phyloP scores from a whole-genome alignment of 2,113 vertebrate genomes.

The Acrocephalus kingi region DNA sequence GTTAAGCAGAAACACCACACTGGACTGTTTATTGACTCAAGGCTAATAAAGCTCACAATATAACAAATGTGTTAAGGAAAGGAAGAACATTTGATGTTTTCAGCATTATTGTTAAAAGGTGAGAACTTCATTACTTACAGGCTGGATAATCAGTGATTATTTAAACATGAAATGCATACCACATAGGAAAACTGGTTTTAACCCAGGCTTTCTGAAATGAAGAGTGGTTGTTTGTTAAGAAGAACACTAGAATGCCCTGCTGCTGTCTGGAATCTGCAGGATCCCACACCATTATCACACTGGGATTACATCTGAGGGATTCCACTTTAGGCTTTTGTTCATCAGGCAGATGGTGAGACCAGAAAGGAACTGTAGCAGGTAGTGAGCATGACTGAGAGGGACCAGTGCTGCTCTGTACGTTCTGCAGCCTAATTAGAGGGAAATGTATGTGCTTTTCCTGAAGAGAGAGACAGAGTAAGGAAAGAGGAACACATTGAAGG shows the following conservation, averaged over 20 bases:
- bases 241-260: background rate
- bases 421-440: constrained; percentile 73
- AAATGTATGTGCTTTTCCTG: constrained; percentile 71
- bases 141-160: background rate
- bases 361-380: constrained; percentile 54
- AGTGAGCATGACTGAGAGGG: constrained; percentile 44
- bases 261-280: background rate
- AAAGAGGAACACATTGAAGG: constrained; percentile 38
- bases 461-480: constrained; percentile 41
- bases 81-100: background rate
- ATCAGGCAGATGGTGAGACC: background rate
- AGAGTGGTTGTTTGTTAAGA: constrained; percentile 15
- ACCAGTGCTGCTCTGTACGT: constrained; percentile 62
- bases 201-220: constrained; percentile 9
- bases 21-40: background rate
- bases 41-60: background rate
- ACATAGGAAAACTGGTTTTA: background rate
- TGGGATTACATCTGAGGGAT: constrained; percentile 8
- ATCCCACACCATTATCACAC: background rate
- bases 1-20: background rate
- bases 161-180: background rate
- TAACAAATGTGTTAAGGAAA: constrained; percentile 2
- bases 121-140: background rate
- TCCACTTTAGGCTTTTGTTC: constrained; percentile 54
- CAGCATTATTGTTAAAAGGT: background rate